These are phyloP conservation scores for Glyptemys insculpta DNA, from an alignment of 2,797 vertebrate species.

Conservation along the genomic window DNA sequence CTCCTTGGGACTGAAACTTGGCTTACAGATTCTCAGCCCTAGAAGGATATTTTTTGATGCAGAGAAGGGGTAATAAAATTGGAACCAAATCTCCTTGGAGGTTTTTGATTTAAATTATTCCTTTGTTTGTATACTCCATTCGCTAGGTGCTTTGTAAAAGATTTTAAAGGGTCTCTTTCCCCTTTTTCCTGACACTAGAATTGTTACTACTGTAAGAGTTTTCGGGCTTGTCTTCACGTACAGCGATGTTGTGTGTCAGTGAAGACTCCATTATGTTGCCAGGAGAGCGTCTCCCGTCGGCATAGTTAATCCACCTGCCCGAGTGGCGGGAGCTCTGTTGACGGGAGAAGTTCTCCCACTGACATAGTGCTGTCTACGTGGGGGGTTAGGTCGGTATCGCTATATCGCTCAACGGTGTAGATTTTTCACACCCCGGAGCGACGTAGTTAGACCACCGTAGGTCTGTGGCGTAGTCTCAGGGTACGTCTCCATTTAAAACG, in stretches of 20 bases:
- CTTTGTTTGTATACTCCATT: background rate
- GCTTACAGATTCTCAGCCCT: accelerated
- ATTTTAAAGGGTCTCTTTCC: background rate
- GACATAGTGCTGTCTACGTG: background rate
- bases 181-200: background rate
- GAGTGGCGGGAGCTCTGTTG: background rate
- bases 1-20: accelerated
- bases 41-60: background rate
- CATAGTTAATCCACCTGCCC: background rate
- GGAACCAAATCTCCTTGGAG: background rate
- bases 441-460: background rate
- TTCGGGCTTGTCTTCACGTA: background rate
- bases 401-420: background rate
- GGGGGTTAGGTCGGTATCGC: background rate
- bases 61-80: background rate
- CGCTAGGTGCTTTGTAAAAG: accelerated
- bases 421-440: background rate
- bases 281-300: background rate
- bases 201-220: background rate
- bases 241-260: too few relatives aligned
- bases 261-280: background rate
- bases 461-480: background rate
- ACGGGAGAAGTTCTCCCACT: background rate
- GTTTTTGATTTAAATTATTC: background rate
- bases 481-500: too few relatives aligned